A percentile compares a stretch with the other conserved stretches of the same genome.
Conservation (phyloP, 2,113 vertebrate genomes). For the Crypturellus undulatus region DNA sequence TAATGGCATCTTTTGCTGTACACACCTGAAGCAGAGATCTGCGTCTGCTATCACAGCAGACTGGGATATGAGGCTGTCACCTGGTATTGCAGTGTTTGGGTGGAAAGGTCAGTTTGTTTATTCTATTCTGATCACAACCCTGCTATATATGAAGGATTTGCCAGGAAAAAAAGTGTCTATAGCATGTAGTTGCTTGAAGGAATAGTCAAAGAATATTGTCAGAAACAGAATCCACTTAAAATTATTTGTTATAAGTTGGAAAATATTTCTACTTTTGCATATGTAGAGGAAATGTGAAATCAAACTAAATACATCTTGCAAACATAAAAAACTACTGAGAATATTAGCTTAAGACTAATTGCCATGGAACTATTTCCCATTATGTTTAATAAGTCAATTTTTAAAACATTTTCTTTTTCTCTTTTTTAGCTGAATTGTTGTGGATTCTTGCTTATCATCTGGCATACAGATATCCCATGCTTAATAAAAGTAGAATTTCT, state of each 20-base stretch:
- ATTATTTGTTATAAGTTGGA: neutral
- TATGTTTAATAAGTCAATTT: neutral
- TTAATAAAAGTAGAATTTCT: neutral
- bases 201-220: neutral
- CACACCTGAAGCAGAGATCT: neutral
- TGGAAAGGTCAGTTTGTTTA: neutral
- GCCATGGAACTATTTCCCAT: accelerated
- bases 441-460: neutral
- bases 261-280: neutral
- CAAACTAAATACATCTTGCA: neutral
- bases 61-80: neutral
- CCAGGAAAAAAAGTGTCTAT: neutral
- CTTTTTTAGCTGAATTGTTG: too few relatives aligned
- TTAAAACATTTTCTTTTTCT: neutral
- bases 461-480: neutral
- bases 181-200: neutral
- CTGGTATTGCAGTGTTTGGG: neutral
- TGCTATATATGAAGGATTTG: neutral
- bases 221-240: neutral
- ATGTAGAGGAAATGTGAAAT: accelerated
- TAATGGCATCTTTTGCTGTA: neutral
- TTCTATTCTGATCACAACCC: neutral
- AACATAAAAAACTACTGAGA: neutral
- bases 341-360: neutral
- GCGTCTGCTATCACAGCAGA: neutral